Conservation (phyloP, 2,113 vertebrate species). For the Oncorhynchus mykiss region DNA sequence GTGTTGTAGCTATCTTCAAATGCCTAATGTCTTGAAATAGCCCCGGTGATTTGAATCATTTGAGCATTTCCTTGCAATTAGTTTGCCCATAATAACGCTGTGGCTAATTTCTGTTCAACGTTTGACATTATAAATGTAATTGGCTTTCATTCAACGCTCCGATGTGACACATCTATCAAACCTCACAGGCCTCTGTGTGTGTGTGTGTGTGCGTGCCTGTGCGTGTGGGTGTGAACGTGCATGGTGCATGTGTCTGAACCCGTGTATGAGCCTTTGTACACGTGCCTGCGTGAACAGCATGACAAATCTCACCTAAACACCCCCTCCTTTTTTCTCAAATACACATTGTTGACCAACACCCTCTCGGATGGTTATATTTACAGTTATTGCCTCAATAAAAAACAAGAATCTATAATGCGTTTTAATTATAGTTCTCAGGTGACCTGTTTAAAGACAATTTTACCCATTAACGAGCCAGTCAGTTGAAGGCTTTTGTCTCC, state of each 20-base stretch:
- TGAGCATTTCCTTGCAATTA: conserved; percentile 78
- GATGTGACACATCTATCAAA: conserved; percentile 93
- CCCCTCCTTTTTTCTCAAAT: conserved; percentile 74
- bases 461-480: conserved; percentile 94
- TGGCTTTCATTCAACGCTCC: conserved; percentile 89
- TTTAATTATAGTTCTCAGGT: conserved; percentile 95
- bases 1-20: conserved; percentile 71
- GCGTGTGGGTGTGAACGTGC: conserved; percentile 24
- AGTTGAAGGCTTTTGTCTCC: conserved; percentile 88
- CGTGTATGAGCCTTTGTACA: background rate
- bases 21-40: conserved; percentile 76
- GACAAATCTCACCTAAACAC: conserved; percentile 81
- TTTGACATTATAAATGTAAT: conserved; percentile 99
- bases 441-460: conserved; percentile 88
- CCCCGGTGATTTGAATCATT: conserved; percentile 76
- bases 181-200: conserved; percentile 51
- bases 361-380: conserved; percentile 76
- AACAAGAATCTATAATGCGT: conserved; percentile 88
- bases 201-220: conserved; percentile 32
- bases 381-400: conserved; percentile 89
- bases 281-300: conserved; percentile 37
- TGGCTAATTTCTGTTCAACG: conserved; percentile 88
- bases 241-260: conserved; percentile 12
- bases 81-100: conserved; percentile 74
- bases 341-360: conserved; percentile 86